phyloP scores from a whole-genome alignment of 2,113 vertebrate genomes.

The Tachuris rubrigastra region DNA sequence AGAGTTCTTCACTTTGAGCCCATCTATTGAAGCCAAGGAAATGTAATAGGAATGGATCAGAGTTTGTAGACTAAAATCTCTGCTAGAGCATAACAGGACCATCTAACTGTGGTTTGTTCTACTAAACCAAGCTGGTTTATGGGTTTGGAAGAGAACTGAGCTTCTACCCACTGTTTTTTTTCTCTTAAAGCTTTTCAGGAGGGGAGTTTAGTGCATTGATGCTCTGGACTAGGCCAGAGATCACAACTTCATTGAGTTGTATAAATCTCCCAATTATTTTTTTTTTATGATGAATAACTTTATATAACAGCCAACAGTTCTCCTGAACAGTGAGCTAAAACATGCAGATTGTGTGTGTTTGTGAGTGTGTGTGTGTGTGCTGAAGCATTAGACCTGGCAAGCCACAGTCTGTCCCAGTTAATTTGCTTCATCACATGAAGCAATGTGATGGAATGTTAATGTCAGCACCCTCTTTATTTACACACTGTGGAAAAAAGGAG shows the following conservation, averaged over 20 bases:
- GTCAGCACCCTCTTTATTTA: constrained; percentile 98
- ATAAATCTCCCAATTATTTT: background rate
- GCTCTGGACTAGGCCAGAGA: background rate
- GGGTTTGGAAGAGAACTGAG: background rate
- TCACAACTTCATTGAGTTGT: background rate
- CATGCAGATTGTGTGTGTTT: background rate
- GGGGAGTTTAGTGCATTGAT: background rate
- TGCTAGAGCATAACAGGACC: background rate
- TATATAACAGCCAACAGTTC: background rate
- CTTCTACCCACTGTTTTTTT: background rate
- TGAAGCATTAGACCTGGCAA: constrained; percentile 72
- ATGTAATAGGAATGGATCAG: background rate
- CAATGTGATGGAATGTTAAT: constrained; percentile 90
- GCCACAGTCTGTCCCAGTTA: constrained; percentile 72
- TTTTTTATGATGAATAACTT: background rate
- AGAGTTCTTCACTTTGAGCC: background rate
- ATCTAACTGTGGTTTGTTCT: background rate
- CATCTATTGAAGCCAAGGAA: background rate
- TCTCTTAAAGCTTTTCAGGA: background rate
- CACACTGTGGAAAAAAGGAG: constrained; percentile 84
- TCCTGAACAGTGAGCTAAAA: background rate
- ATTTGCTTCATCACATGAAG: constrained; percentile 81
- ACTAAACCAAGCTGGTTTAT: background rate
- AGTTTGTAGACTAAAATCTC: background rate
- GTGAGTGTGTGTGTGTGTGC: background rate